Evolutionary conservation across 1,140 invertebrate species (phyloP), one percentile per base, ranked within the genome.

Genomic region (Diachasmimorpha longicaudata): DNA sequence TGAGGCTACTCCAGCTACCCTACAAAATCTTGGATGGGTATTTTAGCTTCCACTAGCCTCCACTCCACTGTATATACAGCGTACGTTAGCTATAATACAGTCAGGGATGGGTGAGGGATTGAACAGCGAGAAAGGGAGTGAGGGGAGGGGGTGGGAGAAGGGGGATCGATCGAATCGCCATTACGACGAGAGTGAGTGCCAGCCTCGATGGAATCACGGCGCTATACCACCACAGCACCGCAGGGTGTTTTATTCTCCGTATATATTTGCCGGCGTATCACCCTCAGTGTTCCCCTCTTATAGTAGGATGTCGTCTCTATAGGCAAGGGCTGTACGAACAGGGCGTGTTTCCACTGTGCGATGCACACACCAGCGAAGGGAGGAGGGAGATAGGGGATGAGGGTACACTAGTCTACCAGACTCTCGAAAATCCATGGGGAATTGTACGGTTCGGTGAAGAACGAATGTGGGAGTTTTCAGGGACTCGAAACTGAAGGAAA

Each of bases 161-260:
- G 80, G 79, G 81, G 83, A 85, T 88, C 84, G 83, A 87, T 88
- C 82, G 85, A 83, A 88, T 87, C 84, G 83, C 85, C 86, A 88
- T 88, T 86, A 87, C 83, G 81, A 78, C 77, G 82, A 81, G 72
- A 52, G 68, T 70, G 75, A 36, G 58, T 74, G 44, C 48, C 67
- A 70, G 69, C 58, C 84, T 83, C 82, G 84, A 88, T 88, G 83
- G 85, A 87, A 88, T 88, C 86, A 87, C 85, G 81, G 81, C 81
- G 80, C 83, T 68, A 68, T 68, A 68, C 84, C 48, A 13, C 74
- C 37, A 77, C 75, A 67, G 44, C 63, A 68, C 67, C 42, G 81
- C 82, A 79, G 81, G 82, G 75, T 77, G 85, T 81, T 85, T 86
- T 88, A 86, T 86, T 86, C 84, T 81, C 79, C 82, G 83, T 85